phyloP scores from a whole-genome alignment of 2,797 vertebrate genomes.

The Amphiprion clarkii region DNA sequence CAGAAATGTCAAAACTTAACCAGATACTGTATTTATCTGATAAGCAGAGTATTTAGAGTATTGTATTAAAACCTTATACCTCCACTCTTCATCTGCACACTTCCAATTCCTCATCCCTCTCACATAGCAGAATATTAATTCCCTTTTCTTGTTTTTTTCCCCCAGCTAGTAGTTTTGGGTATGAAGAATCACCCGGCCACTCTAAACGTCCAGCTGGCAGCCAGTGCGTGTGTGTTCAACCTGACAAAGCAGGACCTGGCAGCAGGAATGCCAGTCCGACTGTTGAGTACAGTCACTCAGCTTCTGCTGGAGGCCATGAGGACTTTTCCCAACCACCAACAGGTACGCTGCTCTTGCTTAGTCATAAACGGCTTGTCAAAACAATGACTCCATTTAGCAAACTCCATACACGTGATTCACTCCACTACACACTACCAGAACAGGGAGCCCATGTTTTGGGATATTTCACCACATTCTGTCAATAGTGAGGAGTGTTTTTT shows the following conservation, averaged over 20 bases:
- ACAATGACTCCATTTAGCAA: slow-evolving; percentile 1
- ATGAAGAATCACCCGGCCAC: slow-evolving; percentile 98
- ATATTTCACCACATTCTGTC: background rate
- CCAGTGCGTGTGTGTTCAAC: slow-evolving; percentile 98
- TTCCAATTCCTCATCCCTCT: background rate
- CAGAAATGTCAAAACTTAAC: background rate
- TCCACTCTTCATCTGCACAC: background rate
- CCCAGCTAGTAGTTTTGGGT: slow-evolving; percentile 94
- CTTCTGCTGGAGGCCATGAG: slow-evolving; percentile 98
- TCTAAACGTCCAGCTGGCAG: slow-evolving; percentile 96
- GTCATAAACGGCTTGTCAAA: background rate
- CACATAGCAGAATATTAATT: background rate
- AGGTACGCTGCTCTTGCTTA: slow-evolving; percentile 81
- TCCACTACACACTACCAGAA: background rate
- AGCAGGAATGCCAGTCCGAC: slow-evolving; percentile 94
- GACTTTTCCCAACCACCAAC: slow-evolving; percentile 98
- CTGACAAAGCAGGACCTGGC: slow-evolving; percentile 98
- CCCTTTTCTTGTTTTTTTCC: background rate
- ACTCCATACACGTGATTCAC: too few relatives aligned
- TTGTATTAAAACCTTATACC: background rate
- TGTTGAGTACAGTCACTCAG: slow-evolving; percentile 94
- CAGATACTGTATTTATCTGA: slow-evolving; percentile 5
- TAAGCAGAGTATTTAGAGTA: background rate
- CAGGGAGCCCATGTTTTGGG: background rate
- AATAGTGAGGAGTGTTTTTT: background rate